These are phyloP conservation scores for Albula glossodonta DNA, from an alignment of 2,113 vertebrate species.

Conservation along the genomic window DNA sequence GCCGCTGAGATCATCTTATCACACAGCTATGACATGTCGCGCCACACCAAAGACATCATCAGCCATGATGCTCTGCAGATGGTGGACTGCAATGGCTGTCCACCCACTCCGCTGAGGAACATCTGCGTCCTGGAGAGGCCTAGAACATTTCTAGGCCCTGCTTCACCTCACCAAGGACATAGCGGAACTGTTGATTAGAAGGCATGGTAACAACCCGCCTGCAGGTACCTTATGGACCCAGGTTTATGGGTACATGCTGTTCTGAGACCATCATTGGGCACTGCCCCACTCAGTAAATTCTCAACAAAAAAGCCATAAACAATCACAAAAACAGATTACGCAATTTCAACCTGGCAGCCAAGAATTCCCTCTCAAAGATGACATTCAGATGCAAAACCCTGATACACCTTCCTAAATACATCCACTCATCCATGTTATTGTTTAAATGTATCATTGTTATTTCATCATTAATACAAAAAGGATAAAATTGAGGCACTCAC, in stretches of 20 bases:
- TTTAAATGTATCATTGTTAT: background rate
- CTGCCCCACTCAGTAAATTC: background rate
- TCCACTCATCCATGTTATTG: background rate
- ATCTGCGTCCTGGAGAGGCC: slow-evolving; percentile 19
- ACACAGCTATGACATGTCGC: background rate
- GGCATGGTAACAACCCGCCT: background rate
- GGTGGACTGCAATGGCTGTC: background rate
- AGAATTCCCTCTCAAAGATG: background rate
- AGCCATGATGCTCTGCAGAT: slow-evolving; percentile 14
- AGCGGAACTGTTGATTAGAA: background rate
- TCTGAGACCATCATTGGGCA: background rate
- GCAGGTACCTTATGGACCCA: background rate
- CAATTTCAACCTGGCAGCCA: background rate
- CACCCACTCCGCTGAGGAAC: slow-evolving; percentile 23
- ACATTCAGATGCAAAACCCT: background rate
- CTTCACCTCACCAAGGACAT: background rate
- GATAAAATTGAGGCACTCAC: slow-evolving; percentile 66
- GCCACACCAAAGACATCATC: slow-evolving; percentile 27
- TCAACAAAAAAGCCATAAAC: background rate
- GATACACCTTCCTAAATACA: too few relatives aligned
- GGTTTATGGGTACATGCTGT: background rate
- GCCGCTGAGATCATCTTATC: slow-evolving; percentile 25
- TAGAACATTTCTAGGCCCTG: slow-evolving; percentile 1
- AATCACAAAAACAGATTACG: background rate
- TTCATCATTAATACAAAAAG: background rate